phyloP scores from a whole-genome alignment of 2,113 vertebrate genomes.

The Thunnus thynnus region DNA sequence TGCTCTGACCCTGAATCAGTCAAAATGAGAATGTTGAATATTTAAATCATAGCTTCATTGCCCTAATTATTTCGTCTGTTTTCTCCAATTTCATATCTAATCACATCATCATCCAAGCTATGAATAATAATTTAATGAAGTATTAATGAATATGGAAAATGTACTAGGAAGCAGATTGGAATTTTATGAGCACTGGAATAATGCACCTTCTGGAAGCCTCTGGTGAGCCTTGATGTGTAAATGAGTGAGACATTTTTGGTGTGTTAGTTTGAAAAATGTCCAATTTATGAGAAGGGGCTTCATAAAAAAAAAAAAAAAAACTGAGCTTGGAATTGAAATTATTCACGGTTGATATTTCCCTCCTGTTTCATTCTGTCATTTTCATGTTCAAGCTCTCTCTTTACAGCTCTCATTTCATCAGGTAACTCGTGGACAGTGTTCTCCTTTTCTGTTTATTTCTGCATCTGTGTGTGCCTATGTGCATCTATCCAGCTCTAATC shows the following conservation, averaged over 20 bases:
- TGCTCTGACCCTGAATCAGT: constrained; percentile 33
- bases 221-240: constrained; percentile 66
- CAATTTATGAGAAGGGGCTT: constrained; percentile 53
- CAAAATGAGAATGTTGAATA: constrained; percentile 63
- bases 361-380: constrained; percentile 38
- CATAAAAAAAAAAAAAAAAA: constrained; percentile 13
- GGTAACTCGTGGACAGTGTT: constrained; percentile 45
- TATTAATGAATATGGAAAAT: constrained; percentile 72
- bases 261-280: constrained; percentile 41
- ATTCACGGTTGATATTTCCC: constrained; percentile 54
- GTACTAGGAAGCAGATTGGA: constrained; percentile 64
- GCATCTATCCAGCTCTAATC: constrained; percentile 68
- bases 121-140: constrained; percentile 79
- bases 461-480: constrained; percentile 36
- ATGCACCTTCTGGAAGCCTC: constrained; percentile 60
- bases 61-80: constrained; percentile 72
- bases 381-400: constrained; percentile 42
- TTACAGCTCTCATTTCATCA: constrained; percentile 39
- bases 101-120: constrained; percentile 68
- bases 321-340: constrained; percentile 49
- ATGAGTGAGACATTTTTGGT: constrained; percentile 59
- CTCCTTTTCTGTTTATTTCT: constrained; percentile 62
- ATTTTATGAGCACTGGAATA: constrained; percentile 58
- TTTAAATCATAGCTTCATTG: constrained; percentile 73
- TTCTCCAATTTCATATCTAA: constrained; percentile 70